Percentiles rank a stretch among this genome's conserved stretches.
These are phyloP conservation scores for Chelidonichthys spinosus DNA, from an alignment of 2,797 vertebrate genomes.

Conservation along the genomic window DNA sequence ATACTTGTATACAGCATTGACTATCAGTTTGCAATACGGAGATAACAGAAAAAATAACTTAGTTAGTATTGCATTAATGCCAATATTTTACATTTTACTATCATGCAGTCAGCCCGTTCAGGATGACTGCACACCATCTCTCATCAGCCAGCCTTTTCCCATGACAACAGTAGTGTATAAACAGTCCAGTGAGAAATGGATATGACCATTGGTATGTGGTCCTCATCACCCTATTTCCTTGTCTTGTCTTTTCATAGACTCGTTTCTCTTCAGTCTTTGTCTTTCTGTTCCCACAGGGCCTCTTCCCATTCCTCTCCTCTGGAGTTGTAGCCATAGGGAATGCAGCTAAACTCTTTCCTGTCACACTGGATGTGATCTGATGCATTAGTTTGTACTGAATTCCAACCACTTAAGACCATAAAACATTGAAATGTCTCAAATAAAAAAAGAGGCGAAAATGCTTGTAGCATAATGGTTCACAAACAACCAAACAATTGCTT, in stretches of 20 bases:
- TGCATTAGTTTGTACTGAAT: not conserved
- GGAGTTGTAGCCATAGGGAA: slow-evolving; percentile 49
- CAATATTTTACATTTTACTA: not conserved
- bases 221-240: slow-evolving; percentile 52
- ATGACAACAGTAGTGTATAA: slow-evolving; percentile 32
- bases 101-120: not conserved
- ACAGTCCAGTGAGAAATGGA: slow-evolving; percentile 21
- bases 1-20: not conserved
- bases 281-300: slow-evolving; percentile 51
- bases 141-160: slow-evolving; percentile 5
- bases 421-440: slow-evolving; percentile 1
- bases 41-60: not conserved
- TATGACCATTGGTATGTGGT: slow-evolving; percentile 34
- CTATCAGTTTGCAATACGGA: not conserved
- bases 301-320: slow-evolving; percentile 57
- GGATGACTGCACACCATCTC: not conserved
- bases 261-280: slow-evolving; percentile 58
- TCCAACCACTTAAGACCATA: not conserved
- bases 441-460: not conserved
- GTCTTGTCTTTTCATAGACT: slow-evolving; percentile 46
- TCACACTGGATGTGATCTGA: slow-evolving; percentile 16
- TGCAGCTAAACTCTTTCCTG: slow-evolving; percentile 40
- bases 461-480: not conserved
- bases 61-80: not conserved
- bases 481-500: not conserved